phyloP scores from a whole-genome alignment of 2,888 invertebrate genomes.

The Herminia tarsipennalis region DNA sequence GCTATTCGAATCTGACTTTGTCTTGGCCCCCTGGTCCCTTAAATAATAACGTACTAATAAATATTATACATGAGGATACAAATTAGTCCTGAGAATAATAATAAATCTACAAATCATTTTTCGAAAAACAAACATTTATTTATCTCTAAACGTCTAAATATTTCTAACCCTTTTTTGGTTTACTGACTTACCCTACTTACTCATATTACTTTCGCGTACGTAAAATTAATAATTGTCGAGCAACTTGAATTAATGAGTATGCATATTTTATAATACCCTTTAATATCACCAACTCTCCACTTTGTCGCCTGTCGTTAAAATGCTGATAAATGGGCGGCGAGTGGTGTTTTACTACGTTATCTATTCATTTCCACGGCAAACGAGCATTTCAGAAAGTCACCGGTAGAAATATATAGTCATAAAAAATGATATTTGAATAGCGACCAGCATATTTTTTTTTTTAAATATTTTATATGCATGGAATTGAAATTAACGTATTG shows the following conservation, averaged over 20 bases:
- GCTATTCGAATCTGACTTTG: no score
- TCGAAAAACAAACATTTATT: no score
- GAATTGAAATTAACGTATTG: no score
- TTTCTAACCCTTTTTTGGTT: no score
- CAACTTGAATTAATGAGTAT: slow-evolving; percentile 7
- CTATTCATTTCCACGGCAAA: slow-evolving; percentile 43
- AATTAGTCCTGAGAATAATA: no score
- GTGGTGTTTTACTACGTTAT: slow-evolving; percentile 46
- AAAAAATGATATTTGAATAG: slow-evolving; percentile 8
- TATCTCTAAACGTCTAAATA: no score
- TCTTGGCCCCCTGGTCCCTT: no score
- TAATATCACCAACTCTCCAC: slow-evolving; percentile 27
- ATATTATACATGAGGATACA: no score
- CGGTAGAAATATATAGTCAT: slow-evolving; percentile 14
- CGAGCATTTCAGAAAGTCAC: slow-evolving; percentile 25
- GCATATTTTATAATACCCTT: slow-evolving; percentile 20
- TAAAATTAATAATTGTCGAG: slow-evolving; percentile 2
- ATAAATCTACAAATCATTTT: no score
- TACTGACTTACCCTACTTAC: no score
- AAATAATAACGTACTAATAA: no score
- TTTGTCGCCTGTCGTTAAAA: slow-evolving; percentile 45
- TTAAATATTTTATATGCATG: no score
- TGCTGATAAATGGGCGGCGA: slow-evolving; percentile 45
- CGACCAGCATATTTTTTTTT: not conserved
- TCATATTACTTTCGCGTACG: slow-evolving; percentile 2